phyloP scores from a whole-genome alignment of 2,113 vertebrate species.

The Paramormyrops kingsleyae region DNA sequence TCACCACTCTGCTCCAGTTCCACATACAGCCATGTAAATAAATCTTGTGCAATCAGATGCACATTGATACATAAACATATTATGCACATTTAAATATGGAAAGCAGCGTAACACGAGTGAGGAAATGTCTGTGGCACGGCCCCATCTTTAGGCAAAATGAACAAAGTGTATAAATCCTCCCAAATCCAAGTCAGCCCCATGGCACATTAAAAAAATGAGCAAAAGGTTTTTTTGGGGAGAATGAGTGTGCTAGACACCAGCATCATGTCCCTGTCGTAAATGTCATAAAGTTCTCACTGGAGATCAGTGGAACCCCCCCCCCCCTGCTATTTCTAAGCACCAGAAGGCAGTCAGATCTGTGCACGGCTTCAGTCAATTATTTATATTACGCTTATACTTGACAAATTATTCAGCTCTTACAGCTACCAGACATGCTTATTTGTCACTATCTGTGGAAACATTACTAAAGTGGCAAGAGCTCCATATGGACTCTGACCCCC shows the following conservation, averaged over 20 bases:
- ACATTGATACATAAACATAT: neutral
- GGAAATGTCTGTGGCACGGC: neutral
- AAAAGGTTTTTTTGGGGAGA: neutral
- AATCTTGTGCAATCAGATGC: slow-evolving; percentile 20
- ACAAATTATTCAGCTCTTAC: slow-evolving; percentile 20
- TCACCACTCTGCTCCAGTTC: slow-evolving; percentile 40
- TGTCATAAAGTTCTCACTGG: neutral
- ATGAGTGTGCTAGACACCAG: neutral
- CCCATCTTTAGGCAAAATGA: neutral
- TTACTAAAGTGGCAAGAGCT: neutral
- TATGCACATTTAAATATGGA: neutral
- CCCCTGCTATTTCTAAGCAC: neutral
- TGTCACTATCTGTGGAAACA: neutral
- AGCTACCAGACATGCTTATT: neutral
- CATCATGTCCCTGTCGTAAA: neutral
- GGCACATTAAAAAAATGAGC: neutral
- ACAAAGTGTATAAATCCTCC: neutral
- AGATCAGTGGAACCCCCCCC: neutral
- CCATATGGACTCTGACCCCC: slow-evolving; percentile 10
- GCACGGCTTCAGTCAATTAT: slow-evolving; percentile 11
- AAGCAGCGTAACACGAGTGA: slow-evolving; percentile 28
- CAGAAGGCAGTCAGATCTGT: neutral
- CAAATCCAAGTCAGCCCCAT: neutral
- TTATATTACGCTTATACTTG: slow-evolving; percentile 10
- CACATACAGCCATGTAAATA: slow-evolving; percentile 34